Evolutionary conservation across 2,888 invertebrate species (phyloP).

Genomic region (Athalia rosae): DNA sequence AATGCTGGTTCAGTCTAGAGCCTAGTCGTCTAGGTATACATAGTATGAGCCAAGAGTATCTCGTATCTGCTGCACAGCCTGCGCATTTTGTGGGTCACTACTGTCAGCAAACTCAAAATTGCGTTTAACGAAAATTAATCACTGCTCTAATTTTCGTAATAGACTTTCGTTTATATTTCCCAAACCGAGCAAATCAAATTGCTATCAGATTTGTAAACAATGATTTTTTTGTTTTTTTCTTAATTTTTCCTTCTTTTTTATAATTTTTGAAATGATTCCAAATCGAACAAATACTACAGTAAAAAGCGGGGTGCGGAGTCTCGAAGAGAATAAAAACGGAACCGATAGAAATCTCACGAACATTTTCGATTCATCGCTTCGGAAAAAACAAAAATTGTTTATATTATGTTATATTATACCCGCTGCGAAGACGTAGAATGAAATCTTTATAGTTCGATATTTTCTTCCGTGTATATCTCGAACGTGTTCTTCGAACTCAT

Average conservation of each 20-base stretch:
- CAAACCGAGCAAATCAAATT: constrained; percentile 12
- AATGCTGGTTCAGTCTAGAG: constrained; percentile 18
- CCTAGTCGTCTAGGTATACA: constrained; percentile 14
- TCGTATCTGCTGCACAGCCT: background rate
- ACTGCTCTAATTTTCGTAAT: constrained; percentile 25
- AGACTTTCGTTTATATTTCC: constrained; percentile 31
- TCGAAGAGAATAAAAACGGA: no score
- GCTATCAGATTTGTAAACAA: constrained; percentile 11
- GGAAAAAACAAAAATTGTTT: no score
- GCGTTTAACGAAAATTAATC: constrained; percentile 19
- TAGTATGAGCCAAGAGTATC: constrained; percentile 30
- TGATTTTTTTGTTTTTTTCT: background rate
- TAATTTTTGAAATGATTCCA: background rate
- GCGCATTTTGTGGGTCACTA: constrained; percentile 35
- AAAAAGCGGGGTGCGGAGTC: background rate
- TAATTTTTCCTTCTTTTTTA: background rate
- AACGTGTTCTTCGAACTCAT: no score
- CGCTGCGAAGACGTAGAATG: no score
- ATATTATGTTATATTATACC: no score
- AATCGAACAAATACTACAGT: background rate
- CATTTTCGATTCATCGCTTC: no score
- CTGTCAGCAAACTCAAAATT: constrained; percentile 6
- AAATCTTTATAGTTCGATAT: no score
- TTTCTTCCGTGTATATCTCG: no score
- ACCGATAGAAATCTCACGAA: no score